Conservation (phyloP, 2,113 vertebrate species). For the Macrotus californicus region DNA sequence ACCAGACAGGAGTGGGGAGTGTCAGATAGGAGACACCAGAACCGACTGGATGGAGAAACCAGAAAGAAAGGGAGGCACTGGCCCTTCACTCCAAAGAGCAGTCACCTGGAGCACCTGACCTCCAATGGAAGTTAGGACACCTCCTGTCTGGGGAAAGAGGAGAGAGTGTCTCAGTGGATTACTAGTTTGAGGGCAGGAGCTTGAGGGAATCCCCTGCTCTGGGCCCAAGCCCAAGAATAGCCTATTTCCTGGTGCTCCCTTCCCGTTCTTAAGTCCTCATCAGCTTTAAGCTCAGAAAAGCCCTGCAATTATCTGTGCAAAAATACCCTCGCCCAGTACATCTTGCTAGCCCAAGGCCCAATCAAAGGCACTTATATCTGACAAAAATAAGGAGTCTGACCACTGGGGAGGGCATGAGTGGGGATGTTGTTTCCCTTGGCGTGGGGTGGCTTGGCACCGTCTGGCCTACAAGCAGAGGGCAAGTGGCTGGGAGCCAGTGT, state of each 20-base stretch:
- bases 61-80: accelerated
- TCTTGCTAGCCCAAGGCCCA: background rate
- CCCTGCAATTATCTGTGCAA: background rate
- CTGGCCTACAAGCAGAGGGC: background rate
- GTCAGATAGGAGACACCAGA: background rate
- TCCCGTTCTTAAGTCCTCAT: background rate
- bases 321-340: accelerated
- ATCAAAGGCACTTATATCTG: background rate
- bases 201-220: background rate
- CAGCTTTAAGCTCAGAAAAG: background rate
- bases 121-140: background rate
- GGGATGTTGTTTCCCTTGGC: background rate
- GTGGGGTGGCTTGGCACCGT: background rate
- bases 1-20: too few species aligned
- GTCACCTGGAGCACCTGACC: background rate
- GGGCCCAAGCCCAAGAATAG: background rate
- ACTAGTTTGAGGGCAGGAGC: background rate
- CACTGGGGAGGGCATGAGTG: accelerated
- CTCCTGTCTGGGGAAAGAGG: background rate
- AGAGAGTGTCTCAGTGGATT: background rate
- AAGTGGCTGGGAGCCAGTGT: background rate
- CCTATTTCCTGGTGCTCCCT: background rate
- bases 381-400: background rate
- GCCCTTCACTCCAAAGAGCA: background rate
- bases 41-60: background rate